Evolutionary conservation across 1,140 invertebrate species (phyloP).

Genomic region (Archivesica marissinica): DNA sequence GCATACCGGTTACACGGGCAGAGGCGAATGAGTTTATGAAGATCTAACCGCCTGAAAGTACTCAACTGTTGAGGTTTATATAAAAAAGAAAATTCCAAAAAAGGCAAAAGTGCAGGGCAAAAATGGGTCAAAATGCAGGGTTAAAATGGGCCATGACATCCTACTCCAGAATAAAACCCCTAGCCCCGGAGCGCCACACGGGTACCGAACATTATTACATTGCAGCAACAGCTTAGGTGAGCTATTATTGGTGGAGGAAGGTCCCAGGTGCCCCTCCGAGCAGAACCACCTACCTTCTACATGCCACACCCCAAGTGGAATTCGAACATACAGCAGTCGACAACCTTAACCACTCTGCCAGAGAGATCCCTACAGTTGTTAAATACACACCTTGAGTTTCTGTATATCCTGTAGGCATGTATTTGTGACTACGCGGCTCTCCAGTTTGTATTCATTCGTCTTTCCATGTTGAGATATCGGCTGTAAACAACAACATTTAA

Average conservation of each 20-base stretch:
- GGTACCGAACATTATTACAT: not conserved
- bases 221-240: not conserved
- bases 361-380: too few relatives aligned
- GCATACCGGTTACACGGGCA: not conserved
- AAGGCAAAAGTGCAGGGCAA: too few relatives aligned
- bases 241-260: too few relatives aligned
- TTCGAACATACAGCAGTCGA: too few relatives aligned
- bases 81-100: too few relatives aligned
- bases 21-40: not conserved
- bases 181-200: not conserved
- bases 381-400: constrained; percentile 73
- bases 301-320: too few relatives aligned
- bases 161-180: not conserved
- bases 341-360: too few relatives aligned
- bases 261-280: too few relatives aligned
- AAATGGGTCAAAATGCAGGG: too few relatives aligned
- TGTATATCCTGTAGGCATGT: constrained; percentile 72
- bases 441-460: not conserved
- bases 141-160: not conserved
- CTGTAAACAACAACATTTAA: constrained; percentile 42
- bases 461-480: not conserved
- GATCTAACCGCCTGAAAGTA: not conserved
- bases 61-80: too few relatives aligned
- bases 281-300: too few relatives aligned
- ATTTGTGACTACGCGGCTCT: constrained; percentile 60